Evolutionary conservation across 2,888 invertebrate genomes (phyloP).

Genomic region (Elysia crispata): DNA sequence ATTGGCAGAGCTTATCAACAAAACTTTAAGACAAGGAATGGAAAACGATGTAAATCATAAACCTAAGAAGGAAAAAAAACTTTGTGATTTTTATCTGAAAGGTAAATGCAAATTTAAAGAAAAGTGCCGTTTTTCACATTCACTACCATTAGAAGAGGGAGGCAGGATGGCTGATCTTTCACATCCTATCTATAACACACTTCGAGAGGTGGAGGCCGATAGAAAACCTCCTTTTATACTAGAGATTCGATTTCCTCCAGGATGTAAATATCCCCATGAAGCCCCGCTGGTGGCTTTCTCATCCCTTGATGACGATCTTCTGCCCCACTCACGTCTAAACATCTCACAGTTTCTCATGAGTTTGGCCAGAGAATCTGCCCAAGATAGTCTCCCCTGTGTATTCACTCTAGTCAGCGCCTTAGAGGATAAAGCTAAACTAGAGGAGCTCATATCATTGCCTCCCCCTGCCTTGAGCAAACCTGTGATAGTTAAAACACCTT

Average conservation of each 20-base stretch:
- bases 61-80: constrained; percentile 40
- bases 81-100: constrained; percentile 66
- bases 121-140: constrained; percentile 62
- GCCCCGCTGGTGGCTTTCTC: constrained; percentile 70
- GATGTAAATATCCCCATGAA: constrained; percentile 69
- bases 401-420: constrained; percentile 70
- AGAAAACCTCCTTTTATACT: constrained; percentile 58
- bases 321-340: constrained; percentile 63
- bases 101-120: constrained; percentile 70
- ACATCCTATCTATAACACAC: constrained; percentile 45
- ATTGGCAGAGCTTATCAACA: constrained; percentile 49
- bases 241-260: constrained; percentile 69
- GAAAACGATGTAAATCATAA: constrained; percentile 37
- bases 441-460: constrained; percentile 57
- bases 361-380: constrained; percentile 62
- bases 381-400: constrained; percentile 63
- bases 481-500: constrained; percentile 35
- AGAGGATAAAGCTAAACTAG: constrained; percentile 64
- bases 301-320: constrained; percentile 59
- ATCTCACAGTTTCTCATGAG: constrained; percentile 65
- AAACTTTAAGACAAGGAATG: constrained; percentile 1
- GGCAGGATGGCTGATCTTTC: constrained; percentile 18
- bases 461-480: constrained; percentile 61
- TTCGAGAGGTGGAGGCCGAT: constrained; percentile 32
- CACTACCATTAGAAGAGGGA: background rate